These are phyloP conservation scores for Acanthis flammea DNA, from an alignment of 2,797 vertebrate species.

Conservation along the genomic window DNA sequence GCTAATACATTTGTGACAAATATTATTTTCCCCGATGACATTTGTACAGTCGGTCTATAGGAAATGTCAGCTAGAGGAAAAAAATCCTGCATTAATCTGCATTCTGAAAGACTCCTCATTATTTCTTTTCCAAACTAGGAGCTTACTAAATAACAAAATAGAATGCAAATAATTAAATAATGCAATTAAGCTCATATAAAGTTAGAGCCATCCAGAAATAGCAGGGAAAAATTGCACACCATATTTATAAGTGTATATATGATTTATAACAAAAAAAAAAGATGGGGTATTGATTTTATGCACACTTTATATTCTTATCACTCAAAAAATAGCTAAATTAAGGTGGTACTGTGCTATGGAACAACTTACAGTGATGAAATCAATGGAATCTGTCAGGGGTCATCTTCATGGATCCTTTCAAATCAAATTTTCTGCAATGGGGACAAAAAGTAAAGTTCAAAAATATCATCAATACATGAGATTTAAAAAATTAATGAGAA, in stretches of 20 bases:
- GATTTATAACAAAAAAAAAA: background rate
- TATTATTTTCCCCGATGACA: conserved; percentile 57
- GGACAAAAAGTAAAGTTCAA: background rate
- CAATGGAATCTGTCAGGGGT: background rate
- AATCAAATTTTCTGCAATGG: background rate
- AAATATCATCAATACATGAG: background rate
- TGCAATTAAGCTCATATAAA: conserved; percentile 59
- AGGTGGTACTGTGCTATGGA: background rate
- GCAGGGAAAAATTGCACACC: conserved; percentile 28
- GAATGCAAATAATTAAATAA: conserved; percentile 53
- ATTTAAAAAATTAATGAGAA: background rate
- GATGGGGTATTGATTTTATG: conserved; percentile 31
- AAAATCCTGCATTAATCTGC: conserved; percentile 51
- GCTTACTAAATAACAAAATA: conserved; percentile 54
- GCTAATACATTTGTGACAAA: conserved; percentile 46
- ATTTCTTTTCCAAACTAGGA: conserved; percentile 54
- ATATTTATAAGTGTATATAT: background rate
- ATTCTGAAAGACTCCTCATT: conserved; percentile 67
- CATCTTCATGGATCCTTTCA: background rate
- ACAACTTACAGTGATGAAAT: background rate
- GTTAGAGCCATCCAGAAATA: conserved; percentile 39
- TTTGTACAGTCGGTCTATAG: conserved; percentile 45
- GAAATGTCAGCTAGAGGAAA: conserved; percentile 57
- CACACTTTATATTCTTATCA: conserved; percentile 11
- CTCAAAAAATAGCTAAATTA: background rate